Percentiles rank a stretch among this genome's conserved stretches.
phyloP scores from a whole-genome alignment of 2,888 invertebrate genomes.

The Macrophya alboannulata region DNA sequence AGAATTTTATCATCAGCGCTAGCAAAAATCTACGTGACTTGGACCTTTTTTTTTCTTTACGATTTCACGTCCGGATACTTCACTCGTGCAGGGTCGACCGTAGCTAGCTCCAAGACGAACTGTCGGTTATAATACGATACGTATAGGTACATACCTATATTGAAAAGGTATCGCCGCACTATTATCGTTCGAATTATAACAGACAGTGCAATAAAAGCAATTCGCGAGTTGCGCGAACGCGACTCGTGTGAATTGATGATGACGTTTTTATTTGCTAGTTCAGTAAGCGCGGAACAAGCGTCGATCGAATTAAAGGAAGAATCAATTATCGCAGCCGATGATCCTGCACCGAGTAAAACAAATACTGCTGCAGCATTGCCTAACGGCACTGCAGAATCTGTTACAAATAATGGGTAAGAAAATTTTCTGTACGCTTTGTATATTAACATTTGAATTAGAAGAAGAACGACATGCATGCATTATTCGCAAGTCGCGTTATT shows the following conservation, averaged over 20 bases:
- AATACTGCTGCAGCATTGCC: not conserved
- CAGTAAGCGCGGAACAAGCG: not conserved
- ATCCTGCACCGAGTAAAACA: not conserved
- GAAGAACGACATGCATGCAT: not conserved
- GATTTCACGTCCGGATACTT: not conserved
- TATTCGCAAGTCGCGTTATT: not conserved
- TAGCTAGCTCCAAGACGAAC: not conserved
- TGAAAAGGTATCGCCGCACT: not conserved
- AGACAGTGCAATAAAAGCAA: not conserved
- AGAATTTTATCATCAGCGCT: not conserved
- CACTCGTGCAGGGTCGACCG: not conserved
- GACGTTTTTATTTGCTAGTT: slow-evolving; percentile 8
- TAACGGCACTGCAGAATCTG: not conserved
- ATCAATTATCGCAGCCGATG: slow-evolving; percentile 7
- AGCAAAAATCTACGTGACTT: not conserved
- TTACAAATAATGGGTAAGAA: slow-evolving; percentile 11
- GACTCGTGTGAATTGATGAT: slow-evolving; percentile 16
- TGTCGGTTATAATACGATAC: not conserved
- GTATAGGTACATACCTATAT: not conserved
- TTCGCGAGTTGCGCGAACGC: not conserved
- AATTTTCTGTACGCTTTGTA: not conserved
- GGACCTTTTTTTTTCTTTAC: not conserved
- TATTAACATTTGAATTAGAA: not conserved
- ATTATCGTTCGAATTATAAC: not conserved
- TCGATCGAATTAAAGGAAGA: not conserved